A percentile compares a stretch with the other conserved stretches of the same genome.
phyloP scores from a whole-genome alignment of 2,888 invertebrate genomes.

The Drosophila subquinaria region DNA sequence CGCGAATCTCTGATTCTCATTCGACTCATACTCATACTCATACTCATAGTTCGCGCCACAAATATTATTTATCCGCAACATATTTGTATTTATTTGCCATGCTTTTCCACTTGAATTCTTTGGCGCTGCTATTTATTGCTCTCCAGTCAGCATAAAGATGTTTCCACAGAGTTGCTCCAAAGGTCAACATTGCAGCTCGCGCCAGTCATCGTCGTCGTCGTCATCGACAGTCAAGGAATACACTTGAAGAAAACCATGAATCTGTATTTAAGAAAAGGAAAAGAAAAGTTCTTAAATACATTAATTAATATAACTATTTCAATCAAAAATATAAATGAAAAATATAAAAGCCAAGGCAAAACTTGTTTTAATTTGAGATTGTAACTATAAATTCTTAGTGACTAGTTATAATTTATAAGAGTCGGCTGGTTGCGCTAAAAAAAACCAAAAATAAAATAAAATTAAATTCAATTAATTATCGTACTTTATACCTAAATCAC shows the following conservation, averaged over 20 bases:
- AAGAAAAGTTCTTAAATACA: not conserved
- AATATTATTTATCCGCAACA: constrained; percentile 71
- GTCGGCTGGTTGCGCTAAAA: too few species aligned
- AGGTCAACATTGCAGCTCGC: constrained; percentile 74
- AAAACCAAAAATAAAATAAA: too few species aligned
- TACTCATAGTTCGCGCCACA: constrained; percentile 50
- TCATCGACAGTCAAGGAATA: constrained; percentile 19
- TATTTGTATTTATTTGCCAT: constrained; percentile 71
- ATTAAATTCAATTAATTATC: too few species aligned
- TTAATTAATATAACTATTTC: not conserved
- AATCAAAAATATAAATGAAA: not conserved
- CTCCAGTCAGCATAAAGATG: constrained; percentile 69
- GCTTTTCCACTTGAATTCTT: constrained; percentile 68
- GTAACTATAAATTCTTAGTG: too few species aligned
- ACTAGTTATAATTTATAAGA: too few species aligned
- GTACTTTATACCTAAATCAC: too few species aligned
- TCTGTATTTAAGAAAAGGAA: too few species aligned
- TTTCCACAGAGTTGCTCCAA: constrained; percentile 65
- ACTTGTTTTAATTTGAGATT: too few species aligned
- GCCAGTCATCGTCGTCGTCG: constrained; percentile 60
- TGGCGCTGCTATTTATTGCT: constrained; percentile 70
- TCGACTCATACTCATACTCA: not conserved
- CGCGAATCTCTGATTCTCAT: constrained; percentile 5
- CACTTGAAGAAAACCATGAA: not conserved
- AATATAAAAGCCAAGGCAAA: not conserved